Conservation (phyloP, 2,888 invertebrate species). For the Athrips mouffetella region DNA sequence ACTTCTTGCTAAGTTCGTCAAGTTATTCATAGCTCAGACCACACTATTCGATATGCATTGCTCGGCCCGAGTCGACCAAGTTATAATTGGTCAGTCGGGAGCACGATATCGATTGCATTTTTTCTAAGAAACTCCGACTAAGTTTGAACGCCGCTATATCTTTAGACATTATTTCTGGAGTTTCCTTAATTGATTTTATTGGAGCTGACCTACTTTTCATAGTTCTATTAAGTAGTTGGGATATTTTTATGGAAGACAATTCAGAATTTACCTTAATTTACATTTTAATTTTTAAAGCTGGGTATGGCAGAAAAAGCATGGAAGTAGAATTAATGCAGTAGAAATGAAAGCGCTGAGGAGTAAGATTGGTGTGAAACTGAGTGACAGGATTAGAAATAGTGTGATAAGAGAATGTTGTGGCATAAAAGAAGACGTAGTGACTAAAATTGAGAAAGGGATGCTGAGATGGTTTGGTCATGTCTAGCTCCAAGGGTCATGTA, state of each 20-base stretch:
- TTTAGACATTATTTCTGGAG: neutral
- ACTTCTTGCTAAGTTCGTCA: conserved; percentile 1
- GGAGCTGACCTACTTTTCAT: neutral
- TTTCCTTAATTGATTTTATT: conserved; percentile 5
- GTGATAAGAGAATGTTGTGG: too few species aligned
- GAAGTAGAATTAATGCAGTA: too few species aligned
- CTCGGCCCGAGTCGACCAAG: conserved; percentile 7
- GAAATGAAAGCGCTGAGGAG: too few species aligned
- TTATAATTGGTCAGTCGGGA: conserved; percentile 14
- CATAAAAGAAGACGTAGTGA: too few species aligned
- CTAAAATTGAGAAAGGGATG: too few species aligned
- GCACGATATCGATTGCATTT: conserved; percentile 7
- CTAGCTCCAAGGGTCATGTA: too few species aligned
- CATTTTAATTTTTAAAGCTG: too few species aligned
- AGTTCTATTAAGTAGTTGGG: neutral
- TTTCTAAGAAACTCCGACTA: neutral
- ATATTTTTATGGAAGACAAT: too few species aligned
- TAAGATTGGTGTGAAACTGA: too few species aligned
- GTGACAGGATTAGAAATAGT: too few species aligned
- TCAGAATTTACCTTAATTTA: neutral
- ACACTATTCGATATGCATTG: conserved; percentile 12
- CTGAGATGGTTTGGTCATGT: too few species aligned
- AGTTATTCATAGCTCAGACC: conserved; percentile 12
- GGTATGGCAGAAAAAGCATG: too few species aligned
- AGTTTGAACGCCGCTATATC: neutral